These are phyloP conservation scores for Chromobotia macracanthus DNA, from an alignment of 2,797 vertebrate species.

Conservation along the genomic window DNA sequence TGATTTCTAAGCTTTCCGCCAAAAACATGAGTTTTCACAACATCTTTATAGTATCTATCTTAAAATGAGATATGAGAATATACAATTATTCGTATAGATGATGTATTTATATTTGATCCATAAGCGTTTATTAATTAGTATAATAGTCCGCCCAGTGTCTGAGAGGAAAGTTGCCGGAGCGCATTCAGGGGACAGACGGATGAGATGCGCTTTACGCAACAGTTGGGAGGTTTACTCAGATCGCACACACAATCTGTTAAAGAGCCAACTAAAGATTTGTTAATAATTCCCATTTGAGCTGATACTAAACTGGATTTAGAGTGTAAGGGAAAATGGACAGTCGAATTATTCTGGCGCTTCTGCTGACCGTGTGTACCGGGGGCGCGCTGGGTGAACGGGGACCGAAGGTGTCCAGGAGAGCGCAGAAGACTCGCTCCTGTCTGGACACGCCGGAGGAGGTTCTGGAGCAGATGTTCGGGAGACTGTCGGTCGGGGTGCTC, in stretches of 20 bases:
- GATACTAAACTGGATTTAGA: constrained; percentile 11
- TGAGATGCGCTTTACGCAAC: background rate
- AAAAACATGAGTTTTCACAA: no score
- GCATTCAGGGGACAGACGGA: constrained; percentile 12
- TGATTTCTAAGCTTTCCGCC: no score
- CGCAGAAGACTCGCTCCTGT: constrained; percentile 77
- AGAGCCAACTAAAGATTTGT: background rate
- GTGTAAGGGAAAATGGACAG: constrained; percentile 55
- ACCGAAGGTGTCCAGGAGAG: constrained; percentile 72
- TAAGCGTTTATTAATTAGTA: background rate
- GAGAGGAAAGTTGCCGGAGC: constrained; percentile 6
- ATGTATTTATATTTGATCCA: background rate
- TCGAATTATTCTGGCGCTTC: constrained; percentile 61
- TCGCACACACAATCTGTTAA: background rate
- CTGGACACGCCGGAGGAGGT: constrained; percentile 89
- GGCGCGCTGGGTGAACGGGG: constrained; percentile 60
- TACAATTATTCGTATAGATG: no score
- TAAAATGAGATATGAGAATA: no score
- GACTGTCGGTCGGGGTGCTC: constrained; percentile 88
- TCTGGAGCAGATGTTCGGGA: constrained; percentile 92
- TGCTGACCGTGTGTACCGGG: constrained; percentile 51
- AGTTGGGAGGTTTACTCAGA: constrained; percentile 23
- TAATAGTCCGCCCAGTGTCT: constrained; percentile 27
- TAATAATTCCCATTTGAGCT: background rate
- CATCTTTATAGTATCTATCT: no score